Conservation (phyloP, 2,888 invertebrate genomes). For the Ditula angustiorana region DNA sequence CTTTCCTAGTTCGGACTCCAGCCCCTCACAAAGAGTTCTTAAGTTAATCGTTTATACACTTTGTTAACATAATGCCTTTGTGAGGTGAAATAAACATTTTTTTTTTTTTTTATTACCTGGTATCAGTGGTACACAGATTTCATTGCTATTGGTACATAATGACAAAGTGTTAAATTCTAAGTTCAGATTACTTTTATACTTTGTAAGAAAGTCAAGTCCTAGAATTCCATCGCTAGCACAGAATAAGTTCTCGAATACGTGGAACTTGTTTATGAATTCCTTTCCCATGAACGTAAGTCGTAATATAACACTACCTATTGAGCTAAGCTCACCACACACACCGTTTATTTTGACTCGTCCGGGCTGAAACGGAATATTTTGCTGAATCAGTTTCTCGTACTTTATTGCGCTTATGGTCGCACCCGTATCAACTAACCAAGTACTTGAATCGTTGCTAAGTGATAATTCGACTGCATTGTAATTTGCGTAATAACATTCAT, state of each 20-base stretch:
- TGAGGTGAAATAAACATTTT: too few species aligned
- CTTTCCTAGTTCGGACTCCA: too few species aligned
- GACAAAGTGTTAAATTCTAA: not conserved
- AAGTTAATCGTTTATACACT: too few species aligned
- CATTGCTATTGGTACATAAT: not conserved
- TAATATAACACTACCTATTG: not conserved
- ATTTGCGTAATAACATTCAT: not conserved
- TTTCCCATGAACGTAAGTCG: not conserved
- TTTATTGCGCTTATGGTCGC: not conserved
- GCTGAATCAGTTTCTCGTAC: conserved; percentile 2
- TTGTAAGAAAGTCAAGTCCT: not conserved
- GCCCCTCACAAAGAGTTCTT: too few species aligned
- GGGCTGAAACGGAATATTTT: not conserved
- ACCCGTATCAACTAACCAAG: not conserved
- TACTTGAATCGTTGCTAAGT: not conserved
- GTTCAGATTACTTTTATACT: not conserved
- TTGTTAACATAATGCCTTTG: too few species aligned
- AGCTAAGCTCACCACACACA: conserved; percentile 1
- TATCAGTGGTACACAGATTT: not conserved
- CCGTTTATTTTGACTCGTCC: not conserved
- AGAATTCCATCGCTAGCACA: not conserved
- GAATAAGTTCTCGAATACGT: not conserved
- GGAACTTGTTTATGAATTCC: not conserved
- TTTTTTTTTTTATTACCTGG: too few species aligned
- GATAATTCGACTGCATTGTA: not conserved